Evolutionary conservation across 2,888 invertebrate genomes (phyloP), one percentile per base, ranked within the genome.

Genomic region (Lapara coniferarum): DNA sequence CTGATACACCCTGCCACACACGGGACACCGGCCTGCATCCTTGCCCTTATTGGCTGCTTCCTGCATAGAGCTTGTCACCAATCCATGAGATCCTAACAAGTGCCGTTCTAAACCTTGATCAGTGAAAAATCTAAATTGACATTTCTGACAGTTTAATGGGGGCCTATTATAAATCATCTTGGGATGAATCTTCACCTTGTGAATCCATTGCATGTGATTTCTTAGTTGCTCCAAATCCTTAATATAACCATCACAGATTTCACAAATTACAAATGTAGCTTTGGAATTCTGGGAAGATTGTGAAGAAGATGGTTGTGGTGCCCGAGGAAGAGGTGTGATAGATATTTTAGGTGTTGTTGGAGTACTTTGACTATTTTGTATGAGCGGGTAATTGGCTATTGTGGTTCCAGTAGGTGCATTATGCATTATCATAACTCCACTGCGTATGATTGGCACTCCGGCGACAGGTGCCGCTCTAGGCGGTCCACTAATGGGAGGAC

Each of bases 191-290:
- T 98, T 98, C 74, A 98, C 98, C 95, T 98, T 98, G 90, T 99
- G 99, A 88, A 98, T 98, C 97, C 98, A 98, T 87, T 98, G 98
- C 98, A 99, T 98, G 87, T 99, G 99, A 89, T 98, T 98, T 77
- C 98, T 95, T 78, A 99, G 93, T 88, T 98, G 98, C 87, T 98
- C 98, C 88, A 98, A 94, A 92, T 99, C 98, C 94, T 98, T 98
- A 76, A 99, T 98, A 86, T 98, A 98, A 66, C 98, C 98, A 89
- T 99, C 98, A 92, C 99, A 99, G 79, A 99, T 98, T 95, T 99
- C 99, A 92, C 99, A 99, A 80, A 98, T 98, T 76, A 98, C 98
- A 92, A 98, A 98, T 68, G 97, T 97, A 75, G 96, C 97, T 89
- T 98, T 97, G n/a, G 90, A 89, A 78, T 89, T 91, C 71, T 86